These are phyloP conservation scores for Myzus persicae DNA, from an alignment of 1,140 invertebrate genomes.

Conservation along the genomic window DNA sequence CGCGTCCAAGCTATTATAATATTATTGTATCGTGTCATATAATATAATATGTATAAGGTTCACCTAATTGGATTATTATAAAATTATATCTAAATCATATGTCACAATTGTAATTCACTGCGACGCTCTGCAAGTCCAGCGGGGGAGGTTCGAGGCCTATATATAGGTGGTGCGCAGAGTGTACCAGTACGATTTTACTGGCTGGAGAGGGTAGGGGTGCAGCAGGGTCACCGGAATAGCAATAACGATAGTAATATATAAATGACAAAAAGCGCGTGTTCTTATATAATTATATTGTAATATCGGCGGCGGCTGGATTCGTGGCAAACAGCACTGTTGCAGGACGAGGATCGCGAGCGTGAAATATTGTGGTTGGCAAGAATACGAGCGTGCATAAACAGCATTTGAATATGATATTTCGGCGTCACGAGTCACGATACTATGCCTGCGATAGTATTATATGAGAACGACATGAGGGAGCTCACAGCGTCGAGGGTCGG, in stretches of 20 bases:
- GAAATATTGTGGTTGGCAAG: conserved; percentile 48
- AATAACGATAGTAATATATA: not conserved
- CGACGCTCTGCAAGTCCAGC: too few relatives aligned
- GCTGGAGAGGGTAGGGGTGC: too few relatives aligned
- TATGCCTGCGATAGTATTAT: not conserved
- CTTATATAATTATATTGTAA: not conserved
- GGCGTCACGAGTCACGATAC: conserved; percentile 14
- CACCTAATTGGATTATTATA: not conserved
- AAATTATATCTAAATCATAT: not conserved
- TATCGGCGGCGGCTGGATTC: not conserved
- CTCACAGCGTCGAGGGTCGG: not conserved
- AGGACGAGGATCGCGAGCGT: not conserved
- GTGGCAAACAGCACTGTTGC: conserved; percentile 37
- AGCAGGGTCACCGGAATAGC: too few relatives aligned
- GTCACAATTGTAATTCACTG: not conserved
- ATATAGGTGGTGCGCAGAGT: not conserved
- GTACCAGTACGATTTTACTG: too few relatives aligned
- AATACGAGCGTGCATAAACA: conserved; percentile 32
- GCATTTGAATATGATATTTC: conserved; percentile 47
- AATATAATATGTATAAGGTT: not conserved
- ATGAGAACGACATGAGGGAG: not conserved
- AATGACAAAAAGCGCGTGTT: not conserved
- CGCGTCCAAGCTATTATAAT: not conserved
- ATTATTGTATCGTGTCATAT: not conserved
- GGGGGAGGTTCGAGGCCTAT: not conserved